A percentile compares a stretch with the other conserved stretches of the same genome.
Conservation (phyloP, 2,888 invertebrate species). For the Panopea generosa region DNA sequence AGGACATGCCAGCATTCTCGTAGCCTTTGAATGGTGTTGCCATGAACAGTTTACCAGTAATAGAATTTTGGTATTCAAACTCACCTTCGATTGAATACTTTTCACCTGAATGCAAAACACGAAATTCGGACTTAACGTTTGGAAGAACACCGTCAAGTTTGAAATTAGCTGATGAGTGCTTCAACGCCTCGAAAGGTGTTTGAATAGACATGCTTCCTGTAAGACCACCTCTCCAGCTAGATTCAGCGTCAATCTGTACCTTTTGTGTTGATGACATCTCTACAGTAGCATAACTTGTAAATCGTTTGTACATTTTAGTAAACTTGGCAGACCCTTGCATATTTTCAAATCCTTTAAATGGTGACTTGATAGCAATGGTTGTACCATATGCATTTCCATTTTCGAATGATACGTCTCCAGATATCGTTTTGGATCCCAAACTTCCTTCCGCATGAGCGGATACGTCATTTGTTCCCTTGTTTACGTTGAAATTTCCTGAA, state of each 20-base stretch:
- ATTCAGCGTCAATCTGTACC: neutral
- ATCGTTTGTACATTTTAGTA: too few relatives aligned
- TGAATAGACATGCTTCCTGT: constrained; percentile 15
- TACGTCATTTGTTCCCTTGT: too few relatives aligned
- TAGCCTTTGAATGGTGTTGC: constrained; percentile 41
- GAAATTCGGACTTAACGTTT: too few relatives aligned
- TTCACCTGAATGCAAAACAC: constrained; percentile 8
- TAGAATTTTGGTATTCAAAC: too few relatives aligned
- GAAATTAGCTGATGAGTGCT: too few relatives aligned
- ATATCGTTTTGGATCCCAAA: too few relatives aligned
- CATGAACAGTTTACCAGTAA: constrained; percentile 12
- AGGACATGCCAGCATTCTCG: constrained; percentile 35
- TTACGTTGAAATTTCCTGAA: constrained; percentile 20
- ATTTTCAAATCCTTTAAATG: constrained; percentile 28
- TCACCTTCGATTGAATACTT: constrained; percentile 16
- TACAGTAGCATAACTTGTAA: too few relatives aligned
- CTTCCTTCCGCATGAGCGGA: too few relatives aligned
- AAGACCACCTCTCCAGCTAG: constrained; percentile 12
- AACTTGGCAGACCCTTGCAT: constrained; percentile 28
- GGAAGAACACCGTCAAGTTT: too few relatives aligned
- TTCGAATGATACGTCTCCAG: too few relatives aligned
- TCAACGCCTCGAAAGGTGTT: too few relatives aligned
- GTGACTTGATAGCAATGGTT: constrained; percentile 17
- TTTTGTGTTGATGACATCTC: too few relatives aligned
- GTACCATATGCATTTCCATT: constrained; percentile 3